A percentile compares a stretch with the other conserved stretches of the same genome.
Conservation (phyloP, 2,797 vertebrate genomes). For the Syngnathus rostellatus region DNA sequence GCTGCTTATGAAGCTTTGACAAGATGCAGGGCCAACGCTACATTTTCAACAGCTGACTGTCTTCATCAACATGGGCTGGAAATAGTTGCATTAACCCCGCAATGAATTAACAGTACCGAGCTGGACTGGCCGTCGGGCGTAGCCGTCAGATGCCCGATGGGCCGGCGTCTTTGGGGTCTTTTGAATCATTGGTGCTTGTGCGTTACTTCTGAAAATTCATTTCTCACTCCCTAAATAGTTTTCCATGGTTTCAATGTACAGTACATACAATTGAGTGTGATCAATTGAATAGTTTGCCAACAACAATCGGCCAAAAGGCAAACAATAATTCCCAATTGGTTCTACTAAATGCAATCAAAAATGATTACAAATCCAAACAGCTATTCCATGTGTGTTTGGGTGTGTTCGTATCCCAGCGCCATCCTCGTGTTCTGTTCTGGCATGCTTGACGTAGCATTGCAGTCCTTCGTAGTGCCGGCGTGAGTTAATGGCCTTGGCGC, state of each 20-base stretch:
- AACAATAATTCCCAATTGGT: not conserved
- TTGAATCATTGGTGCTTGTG: too few species aligned
- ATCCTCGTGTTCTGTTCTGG: constrained; percentile 29
- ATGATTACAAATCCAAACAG: constrained; percentile 7
- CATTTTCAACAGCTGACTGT: not conserved
- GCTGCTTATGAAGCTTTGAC: not conserved
- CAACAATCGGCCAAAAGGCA: not conserved
- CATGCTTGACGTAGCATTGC: constrained; percentile 15
- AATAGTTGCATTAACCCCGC: not conserved
- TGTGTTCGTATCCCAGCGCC: constrained; percentile 15
- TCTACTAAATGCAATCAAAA: not conserved
- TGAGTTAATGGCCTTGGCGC: constrained; percentile 48
- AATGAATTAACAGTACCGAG: not conserved
- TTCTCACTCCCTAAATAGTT: too few species aligned
- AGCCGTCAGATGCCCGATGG: too few species aligned
- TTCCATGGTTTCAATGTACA: too few species aligned
- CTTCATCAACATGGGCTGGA: not conserved
- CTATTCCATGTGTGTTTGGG: constrained; percentile 2
- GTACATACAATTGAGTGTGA: not conserved
- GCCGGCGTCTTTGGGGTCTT: too few species aligned
- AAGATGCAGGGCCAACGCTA: not conserved
- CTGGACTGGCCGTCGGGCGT: too few species aligned
- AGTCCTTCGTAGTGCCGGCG: constrained; percentile 42
- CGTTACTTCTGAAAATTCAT: too few species aligned
- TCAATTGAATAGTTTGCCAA: not conserved